Base-by-base conservation (phyloP, 2,797 vertebrate species). In the Coregonus suidteri region DNA sequence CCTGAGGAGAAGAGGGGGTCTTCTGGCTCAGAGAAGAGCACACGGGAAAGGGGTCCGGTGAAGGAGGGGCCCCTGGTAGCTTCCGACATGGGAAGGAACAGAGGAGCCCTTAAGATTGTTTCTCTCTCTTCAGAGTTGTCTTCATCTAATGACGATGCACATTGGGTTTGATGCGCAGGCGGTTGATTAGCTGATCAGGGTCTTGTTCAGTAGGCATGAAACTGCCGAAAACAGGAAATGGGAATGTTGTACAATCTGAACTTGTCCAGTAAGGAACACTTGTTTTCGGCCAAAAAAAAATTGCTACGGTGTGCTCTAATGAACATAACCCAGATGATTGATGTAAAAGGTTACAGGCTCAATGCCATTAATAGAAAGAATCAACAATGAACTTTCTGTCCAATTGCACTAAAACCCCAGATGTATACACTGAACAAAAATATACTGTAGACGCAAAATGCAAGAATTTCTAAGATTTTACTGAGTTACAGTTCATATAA, bases 101-200 rank as follows among this genome's bases (percentile, higher is more conserved):
- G 84, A 75, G 83, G 74, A 0, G 81, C 91, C 54, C 88, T 89
- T 54, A 93, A 95, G 87, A 64, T 74, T 0, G 79, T 88, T 75
- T 73, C 84, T 4, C 68, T 93, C 4, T 85, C 82, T 35, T 75
- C 87, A 30, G 90, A 82, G 41, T 76, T 81, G 47, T 71, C 81
- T 72, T 72, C 59, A 0, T 68, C 83, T 75, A 86, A 89, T 75
- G 77, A 75, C 41, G 92, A 86, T 77, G 87, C 91, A 64, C 92
- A 93, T 53, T 98, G 97, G 97, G 96, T 98, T 5, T 98, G 91
- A 94, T 37, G 13, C 18, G 52, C 52, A 65, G 31, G 35, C 18
- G 5, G 34, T 18, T 18, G 67, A 6, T 59, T 4, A 59, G 56
- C 56, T n/a, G 25, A 65, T 65, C 62, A 25, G 20, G 25, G 3